These are phyloP conservation scores for Strongylocentrotus purpuratus DNA, from an alignment of 35 echinoderm and acorn worm species.

Conservation along the genomic window DNA sequence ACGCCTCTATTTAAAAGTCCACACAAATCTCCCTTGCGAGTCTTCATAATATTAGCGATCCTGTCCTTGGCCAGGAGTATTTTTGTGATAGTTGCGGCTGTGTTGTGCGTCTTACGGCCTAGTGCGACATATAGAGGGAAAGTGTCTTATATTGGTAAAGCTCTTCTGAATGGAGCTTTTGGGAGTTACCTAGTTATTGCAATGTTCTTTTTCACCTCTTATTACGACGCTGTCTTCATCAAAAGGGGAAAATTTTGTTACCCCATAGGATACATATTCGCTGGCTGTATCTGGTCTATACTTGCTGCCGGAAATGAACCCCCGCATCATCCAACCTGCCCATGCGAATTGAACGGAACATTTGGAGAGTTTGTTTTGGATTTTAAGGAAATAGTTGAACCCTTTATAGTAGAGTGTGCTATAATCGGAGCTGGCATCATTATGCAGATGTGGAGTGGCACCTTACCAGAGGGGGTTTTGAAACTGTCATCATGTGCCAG, in stretches of 20 bases:
- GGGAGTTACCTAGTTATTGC: not conserved
- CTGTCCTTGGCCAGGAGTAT: not conserved
- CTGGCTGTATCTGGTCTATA: not conserved
- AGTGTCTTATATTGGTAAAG: not conserved
- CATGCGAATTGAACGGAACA: not conserved
- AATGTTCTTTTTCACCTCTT: not conserved
- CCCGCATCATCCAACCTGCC: not conserved
- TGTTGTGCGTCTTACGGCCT: not conserved
- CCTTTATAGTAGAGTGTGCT: not conserved
- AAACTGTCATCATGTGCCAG: not conserved
- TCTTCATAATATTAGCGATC: not conserved
- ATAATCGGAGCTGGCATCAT: not conserved
- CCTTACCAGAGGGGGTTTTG: not conserved
- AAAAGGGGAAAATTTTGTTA: not conserved
- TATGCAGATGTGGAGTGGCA: not conserved
- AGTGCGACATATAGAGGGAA: not conserved
- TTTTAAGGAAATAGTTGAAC: not conserved
- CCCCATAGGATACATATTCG: not conserved
- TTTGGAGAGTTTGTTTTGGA: not conserved
- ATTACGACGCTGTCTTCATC: constrained; percentile 4
- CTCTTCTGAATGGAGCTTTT: not conserved
- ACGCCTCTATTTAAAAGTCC: not conserved
- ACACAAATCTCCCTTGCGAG: not conserved
- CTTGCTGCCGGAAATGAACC: not conserved
- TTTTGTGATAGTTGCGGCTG: not conserved